Evolutionary conservation across 2,888 invertebrate species (phyloP), one percentile per base, ranked within the genome.

Genomic region (Polydrusus tereticollis): DNA sequence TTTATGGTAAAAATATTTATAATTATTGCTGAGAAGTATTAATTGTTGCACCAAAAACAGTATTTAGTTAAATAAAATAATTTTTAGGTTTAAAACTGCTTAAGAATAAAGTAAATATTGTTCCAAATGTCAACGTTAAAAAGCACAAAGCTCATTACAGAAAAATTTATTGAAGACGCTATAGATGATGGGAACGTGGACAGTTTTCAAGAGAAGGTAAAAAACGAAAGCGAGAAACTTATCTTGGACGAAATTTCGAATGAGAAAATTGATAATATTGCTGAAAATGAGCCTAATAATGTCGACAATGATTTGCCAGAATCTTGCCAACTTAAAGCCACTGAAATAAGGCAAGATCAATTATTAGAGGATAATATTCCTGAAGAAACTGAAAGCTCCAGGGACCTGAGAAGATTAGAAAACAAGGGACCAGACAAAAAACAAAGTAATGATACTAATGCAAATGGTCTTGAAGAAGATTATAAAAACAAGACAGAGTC

Each of bases 351-450:
- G 14, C 38, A 65, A 29, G 55, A 55, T 7, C 16, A n/a, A n/a
- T n/a, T n/a, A n/a, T n/a, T 41, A 18, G 18, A 20, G 8, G 55
- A 62, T 52, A 60, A 52, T 18, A n/a, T 52, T 47, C n/a, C 50
- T n/a, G 63, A 72, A 21, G 67, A 72, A n/a, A 72, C 71, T 16
- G 66, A 71, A 20, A 71, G 71, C 14, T 59, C 50, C n/a, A 58
- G 55, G n/a, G 65, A 65, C 41, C 41, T 26, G 20, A 71, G 43
- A 41, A 66, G 26, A 52, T 57, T n/a, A 33, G 59, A 59, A 47
- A 50, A 36, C 12, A 50, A 66, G 18, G 47, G 47, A 68, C 47
- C 52, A 21, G 14, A 60, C 20, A n/a, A 60, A 33, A 16, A 65
- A 36, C 10, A 21, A 33, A 41, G 18, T 43, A 58, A 58, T 58